Percentiles rank a stretch among this genome's conserved stretches.
Conservation (phyloP, 2,888 invertebrate genomes). For the Cataglyphis albicans region DNA sequence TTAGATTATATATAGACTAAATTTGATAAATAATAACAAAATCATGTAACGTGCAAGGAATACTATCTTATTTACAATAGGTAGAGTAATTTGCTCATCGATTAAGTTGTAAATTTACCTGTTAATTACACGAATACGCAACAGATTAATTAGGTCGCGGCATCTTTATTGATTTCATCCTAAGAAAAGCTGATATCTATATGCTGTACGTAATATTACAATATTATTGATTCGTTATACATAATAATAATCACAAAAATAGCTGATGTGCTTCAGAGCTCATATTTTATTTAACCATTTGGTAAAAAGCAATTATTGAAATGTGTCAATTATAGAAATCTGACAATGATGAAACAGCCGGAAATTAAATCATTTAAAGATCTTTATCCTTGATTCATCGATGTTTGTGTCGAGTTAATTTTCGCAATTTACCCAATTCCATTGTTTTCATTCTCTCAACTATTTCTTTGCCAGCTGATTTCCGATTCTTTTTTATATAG, state of each 20-base stretch:
- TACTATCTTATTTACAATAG: not conserved
- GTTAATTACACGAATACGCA: slow-evolving; percentile 30
- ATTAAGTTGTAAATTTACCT: slow-evolving; percentile 24
- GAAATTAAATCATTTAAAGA: slow-evolving; percentile 42
- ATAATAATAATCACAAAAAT: slow-evolving; percentile 36
- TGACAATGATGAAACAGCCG: slow-evolving; percentile 31
- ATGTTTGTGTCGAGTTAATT: slow-evolving; percentile 27
- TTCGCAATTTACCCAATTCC: not conserved
- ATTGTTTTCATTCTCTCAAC: slow-evolving; percentile 16
- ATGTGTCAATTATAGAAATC: slow-evolving; percentile 25
- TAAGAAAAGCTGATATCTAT: slow-evolving; percentile 37
- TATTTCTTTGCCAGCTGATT: slow-evolving; percentile 1
- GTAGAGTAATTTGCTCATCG: slow-evolving; percentile 9
- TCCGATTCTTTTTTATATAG: not conserved
- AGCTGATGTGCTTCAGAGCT: not conserved
- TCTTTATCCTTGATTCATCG: slow-evolving; percentile 15
- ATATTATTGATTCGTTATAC: slow-evolving; percentile 20
- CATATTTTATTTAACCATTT: slow-evolving; percentile 32
- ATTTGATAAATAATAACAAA: not conserved
- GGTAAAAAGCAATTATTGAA: slow-evolving; percentile 32
- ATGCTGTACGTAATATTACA: slow-evolving; percentile 34
- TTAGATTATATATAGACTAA: not conserved
- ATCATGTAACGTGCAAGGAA: not conserved
- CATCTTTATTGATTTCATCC: slow-evolving; percentile 37
- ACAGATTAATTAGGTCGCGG: slow-evolving; percentile 49